Conservation (phyloP, 2,888 invertebrate genomes). For the Tubulanus polymorphus region DNA sequence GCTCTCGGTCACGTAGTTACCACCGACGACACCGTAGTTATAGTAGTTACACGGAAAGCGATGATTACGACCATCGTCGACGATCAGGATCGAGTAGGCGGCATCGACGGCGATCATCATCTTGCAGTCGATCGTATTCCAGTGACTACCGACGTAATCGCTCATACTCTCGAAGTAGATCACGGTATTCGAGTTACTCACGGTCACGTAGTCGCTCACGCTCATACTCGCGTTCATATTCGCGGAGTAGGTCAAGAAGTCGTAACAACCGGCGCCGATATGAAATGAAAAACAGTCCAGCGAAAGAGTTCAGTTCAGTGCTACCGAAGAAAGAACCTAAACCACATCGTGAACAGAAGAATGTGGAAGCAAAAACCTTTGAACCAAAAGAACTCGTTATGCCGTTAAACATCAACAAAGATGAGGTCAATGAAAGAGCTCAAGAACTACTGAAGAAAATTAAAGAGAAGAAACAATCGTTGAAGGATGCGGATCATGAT, state of each 20-base stretch:
- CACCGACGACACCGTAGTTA: conserved; percentile 2
- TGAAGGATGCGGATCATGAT: neutral
- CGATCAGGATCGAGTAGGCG: conserved; percentile 5
- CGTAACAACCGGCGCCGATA: neutral
- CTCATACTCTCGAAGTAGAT: conserved; percentile 19
- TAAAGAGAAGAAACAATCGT: conserved; percentile 22
- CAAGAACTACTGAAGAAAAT: conserved; percentile 25
- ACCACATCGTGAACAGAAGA: neutral
- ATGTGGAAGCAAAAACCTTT: neutral
- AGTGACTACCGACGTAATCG: conserved; percentile 27
- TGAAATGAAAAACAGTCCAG: conserved; percentile 3
- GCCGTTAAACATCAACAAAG: conserved; percentile 4
- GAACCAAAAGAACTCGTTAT: conserved; percentile 3
- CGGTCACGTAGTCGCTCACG: conserved; percentile 11
- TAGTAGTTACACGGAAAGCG: conserved; percentile 4
- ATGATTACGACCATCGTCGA: conserved; percentile 13
- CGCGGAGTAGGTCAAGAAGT: conserved; percentile 18
- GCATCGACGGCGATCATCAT: conserved; percentile 1
- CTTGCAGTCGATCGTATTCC: conserved; percentile 13
- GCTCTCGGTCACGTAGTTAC: conserved; percentile 25
- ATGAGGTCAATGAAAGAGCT: conserved; percentile 18
- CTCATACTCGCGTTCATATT: conserved; percentile 6
- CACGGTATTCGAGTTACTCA: conserved; percentile 25
- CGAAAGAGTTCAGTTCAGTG: conserved; percentile 4
- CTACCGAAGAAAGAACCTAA: conserved; percentile 3